These are phyloP conservation scores for Notothenia rossii DNA, from an alignment of 2,113 vertebrate species.

Conservation along the genomic window DNA sequence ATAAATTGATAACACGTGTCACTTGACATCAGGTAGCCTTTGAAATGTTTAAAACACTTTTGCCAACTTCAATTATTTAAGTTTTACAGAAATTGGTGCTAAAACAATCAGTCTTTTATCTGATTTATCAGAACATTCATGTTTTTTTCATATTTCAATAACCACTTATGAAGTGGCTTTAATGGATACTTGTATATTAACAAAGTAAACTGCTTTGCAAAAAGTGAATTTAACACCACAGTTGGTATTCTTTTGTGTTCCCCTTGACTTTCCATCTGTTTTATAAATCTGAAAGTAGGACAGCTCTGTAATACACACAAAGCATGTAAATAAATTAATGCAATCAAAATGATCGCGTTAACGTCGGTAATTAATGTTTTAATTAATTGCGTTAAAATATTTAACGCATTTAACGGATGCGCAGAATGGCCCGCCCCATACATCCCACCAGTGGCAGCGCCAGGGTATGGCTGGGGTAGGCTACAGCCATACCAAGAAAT, in stretches of 20 bases:
- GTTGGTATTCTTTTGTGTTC: neutral
- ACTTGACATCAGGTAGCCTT: neutral
- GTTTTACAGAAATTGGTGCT: neutral
- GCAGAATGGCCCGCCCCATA: no score
- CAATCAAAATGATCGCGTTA: no score
- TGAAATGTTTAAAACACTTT: neutral
- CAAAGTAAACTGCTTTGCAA: neutral
- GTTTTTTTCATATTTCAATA: neutral
- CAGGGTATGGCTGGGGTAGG: no score
- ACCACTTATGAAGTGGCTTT: no score
- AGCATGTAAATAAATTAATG: constrained; percentile 8
- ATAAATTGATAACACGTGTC: neutral
- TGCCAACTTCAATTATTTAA: neutral
- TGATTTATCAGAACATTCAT: neutral
- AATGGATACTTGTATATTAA: neutral
- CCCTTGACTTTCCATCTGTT: neutral
- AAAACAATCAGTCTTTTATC: neutral
- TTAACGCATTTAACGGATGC: no score
- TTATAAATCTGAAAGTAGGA: neutral
- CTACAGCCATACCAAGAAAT: no score
- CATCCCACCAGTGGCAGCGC: no score
- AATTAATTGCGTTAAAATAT: no score
- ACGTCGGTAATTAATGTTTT: no score
- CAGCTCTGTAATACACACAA: neutral
- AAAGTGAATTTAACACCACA: neutral